These are phyloP conservation scores for Erpetoichthys calabaricus DNA, from an alignment of 2,797 vertebrate genomes.

Conservation along the genomic window DNA sequence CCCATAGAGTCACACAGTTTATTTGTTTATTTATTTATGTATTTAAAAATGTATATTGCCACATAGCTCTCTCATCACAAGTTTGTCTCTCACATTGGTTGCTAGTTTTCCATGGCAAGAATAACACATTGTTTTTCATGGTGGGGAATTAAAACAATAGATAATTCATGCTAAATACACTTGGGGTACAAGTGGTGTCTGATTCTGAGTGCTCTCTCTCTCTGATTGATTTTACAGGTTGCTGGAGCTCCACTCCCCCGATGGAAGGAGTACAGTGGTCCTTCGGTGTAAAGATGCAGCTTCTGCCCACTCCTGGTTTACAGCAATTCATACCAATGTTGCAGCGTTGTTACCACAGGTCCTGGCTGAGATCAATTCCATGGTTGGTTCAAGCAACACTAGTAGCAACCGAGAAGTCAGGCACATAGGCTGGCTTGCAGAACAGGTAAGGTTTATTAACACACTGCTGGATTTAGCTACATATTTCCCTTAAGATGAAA, in stretches of 20 bases:
- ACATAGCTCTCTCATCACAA: too few species aligned
- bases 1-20: too few species aligned
- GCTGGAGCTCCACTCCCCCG: conserved; percentile 86
- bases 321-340: conserved; percentile 81
- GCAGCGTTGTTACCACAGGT: conserved; percentile 81
- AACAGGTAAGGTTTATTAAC: conserved; percentile 57
- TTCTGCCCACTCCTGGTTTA: conserved; percentile 82
- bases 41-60: too few species aligned
- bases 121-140: too few species aligned
- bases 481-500: not conserved
- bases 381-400: conserved; percentile 51
- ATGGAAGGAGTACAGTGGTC: conserved; percentile 79
- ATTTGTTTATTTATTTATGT: too few species aligned
- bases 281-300: conserved; percentile 82
- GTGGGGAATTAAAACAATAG: too few species aligned
- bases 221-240: conserved; percentile 48
- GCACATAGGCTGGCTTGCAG: conserved; percentile 85
- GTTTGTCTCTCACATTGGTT: too few species aligned
- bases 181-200: not conserved
- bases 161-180: too few species aligned
- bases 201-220: not conserved
- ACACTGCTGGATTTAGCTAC: not conserved
- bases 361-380: conserved; percentile 73
- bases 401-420: conserved; percentile 67
- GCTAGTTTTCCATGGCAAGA: too few species aligned